Percentiles rank a stretch among this genome's conserved stretches.
Conservation (phyloP, 2,888 invertebrate genomes). For the Epistrophe eligans region DNA sequence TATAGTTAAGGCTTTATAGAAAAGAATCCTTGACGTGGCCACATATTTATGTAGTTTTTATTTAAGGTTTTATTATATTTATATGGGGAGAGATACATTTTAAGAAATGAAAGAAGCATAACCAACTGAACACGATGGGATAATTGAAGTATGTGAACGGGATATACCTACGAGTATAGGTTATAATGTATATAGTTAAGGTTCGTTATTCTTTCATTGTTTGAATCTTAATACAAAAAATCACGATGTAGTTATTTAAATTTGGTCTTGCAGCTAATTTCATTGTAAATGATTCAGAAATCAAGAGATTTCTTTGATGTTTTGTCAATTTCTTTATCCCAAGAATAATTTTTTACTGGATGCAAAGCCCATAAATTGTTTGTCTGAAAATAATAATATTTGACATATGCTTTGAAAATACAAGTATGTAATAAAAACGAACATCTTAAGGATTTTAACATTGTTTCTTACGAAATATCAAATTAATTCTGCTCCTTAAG, state of each 20-base stretch:
- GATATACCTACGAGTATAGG: background rate
- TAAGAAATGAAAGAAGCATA: conserved; percentile 31
- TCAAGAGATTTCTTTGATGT: no score
- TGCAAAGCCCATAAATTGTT: no score
- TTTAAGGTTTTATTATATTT: background rate
- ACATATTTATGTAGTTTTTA: conserved; percentile 15
- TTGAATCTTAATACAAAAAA: background rate
- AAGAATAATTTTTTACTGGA: no score
- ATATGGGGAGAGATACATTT: background rate
- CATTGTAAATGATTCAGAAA: no score
- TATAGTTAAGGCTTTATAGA: background rate
- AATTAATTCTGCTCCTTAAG: no score
- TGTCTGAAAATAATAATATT: no score
- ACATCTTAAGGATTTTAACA: no score
- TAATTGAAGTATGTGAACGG: conserved; percentile 8
- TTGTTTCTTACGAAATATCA: no score
- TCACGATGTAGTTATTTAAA: background rate
- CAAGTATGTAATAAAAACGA: no score
- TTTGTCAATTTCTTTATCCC: no score
- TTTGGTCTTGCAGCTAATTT: background rate
- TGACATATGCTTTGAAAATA: no score
- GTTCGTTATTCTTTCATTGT: background rate
- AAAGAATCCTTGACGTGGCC: conserved; percentile 3
- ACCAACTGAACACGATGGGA: background rate
- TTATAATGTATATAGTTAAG: background rate